phyloP scores from a whole-genome alignment of 2,888 invertebrate genomes.

The Tineola bisselliella region DNA sequence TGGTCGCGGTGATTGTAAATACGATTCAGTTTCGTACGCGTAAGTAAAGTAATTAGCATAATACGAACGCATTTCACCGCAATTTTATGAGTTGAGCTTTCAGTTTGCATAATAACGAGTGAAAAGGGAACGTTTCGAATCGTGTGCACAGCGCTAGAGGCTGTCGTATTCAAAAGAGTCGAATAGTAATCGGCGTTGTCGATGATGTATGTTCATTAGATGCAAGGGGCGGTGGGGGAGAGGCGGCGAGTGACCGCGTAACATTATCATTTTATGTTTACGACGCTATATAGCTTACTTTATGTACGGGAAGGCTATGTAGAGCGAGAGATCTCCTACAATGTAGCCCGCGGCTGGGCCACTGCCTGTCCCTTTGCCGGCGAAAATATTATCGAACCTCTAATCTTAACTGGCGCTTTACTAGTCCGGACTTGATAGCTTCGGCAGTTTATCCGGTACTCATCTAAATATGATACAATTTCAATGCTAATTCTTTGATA shows the following conservation, averaged over 20 bases:
- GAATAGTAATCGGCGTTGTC: constrained; percentile 9
- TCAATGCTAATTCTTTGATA: constrained; percentile 12
- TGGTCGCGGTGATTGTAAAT: not conserved
- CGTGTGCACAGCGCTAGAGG: constrained; percentile 10
- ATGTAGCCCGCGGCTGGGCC: constrained; percentile 6
- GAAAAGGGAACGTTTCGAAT: constrained; percentile 4
- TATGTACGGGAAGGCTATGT: constrained; percentile 2
- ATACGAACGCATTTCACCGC: constrained; percentile 38
- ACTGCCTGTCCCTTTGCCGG: constrained; percentile 10
- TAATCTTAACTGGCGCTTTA: constrained; percentile 13
- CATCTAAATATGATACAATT: constrained; percentile 15
- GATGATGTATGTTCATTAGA: constrained; percentile 14
- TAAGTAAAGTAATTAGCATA: constrained; percentile 31
- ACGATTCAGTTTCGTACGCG: not conserved
- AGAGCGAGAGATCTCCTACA: constrained; percentile 11
- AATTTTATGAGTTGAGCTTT: constrained; percentile 30
- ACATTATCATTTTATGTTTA: constrained; percentile 28
- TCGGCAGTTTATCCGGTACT: constrained; percentile 5
- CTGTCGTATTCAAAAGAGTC: constrained; percentile 10
- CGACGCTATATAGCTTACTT: constrained; percentile 21
- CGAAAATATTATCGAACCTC: constrained; percentile 10
- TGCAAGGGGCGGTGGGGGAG: not conserved
- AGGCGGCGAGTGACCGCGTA: constrained; percentile 9
- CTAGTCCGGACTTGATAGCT: constrained; percentile 1
- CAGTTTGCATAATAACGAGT: constrained; percentile 23